Base-by-base conservation (phyloP, 1,140 invertebrate species). In the Brachionus manjavacas region DNA sequence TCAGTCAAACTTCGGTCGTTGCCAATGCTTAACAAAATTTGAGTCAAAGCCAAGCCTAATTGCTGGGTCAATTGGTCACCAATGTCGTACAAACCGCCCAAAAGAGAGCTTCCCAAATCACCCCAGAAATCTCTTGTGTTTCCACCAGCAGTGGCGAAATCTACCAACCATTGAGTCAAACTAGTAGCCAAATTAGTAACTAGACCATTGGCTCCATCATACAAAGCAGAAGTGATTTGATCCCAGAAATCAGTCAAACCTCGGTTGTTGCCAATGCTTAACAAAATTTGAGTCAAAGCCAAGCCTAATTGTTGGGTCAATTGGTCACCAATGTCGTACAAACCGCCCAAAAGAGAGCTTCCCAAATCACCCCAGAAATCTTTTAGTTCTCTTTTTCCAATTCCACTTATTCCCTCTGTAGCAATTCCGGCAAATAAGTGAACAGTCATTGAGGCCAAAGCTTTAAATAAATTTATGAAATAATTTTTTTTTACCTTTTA, bases 391-490 rank as follows among this genome's bases (percentile, higher is more conserved):
- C 79, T 60, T 68, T 81, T 81, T 25, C 79, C 79, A 35, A 81
- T 12, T n/a, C 79, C 79, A 43, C 39, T 31, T 4, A 76, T 25
- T 11, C 72, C 72, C 49, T 76, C 72, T 4, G 16, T 23, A 9
- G 79, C 49, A n/a, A 81, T 60, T 43, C 79, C 79, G 31, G 79
- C 79, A 28, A 81, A 41, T 16, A 81, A 81, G 7, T 64, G 64
- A 81, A 68, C 79, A 31, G 52, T 43, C 79, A 81, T 81, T 14
- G 39, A 20, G 16, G 79, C 79, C 31, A 81, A 41, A 39, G 79
- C 79, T 81, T 80, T 64, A 25, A 23, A 8, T 35, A 25, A 55
- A 1, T 12, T 35, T 41, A 25, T 16, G 25, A 55, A n/a, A 31
- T 31, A 35, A 14, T 14, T 28, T 78, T 70, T 72, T 20, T 16